Base-by-base conservation (phyloP, 2,888 invertebrate genomes). In the Sipha maydis region DNA sequence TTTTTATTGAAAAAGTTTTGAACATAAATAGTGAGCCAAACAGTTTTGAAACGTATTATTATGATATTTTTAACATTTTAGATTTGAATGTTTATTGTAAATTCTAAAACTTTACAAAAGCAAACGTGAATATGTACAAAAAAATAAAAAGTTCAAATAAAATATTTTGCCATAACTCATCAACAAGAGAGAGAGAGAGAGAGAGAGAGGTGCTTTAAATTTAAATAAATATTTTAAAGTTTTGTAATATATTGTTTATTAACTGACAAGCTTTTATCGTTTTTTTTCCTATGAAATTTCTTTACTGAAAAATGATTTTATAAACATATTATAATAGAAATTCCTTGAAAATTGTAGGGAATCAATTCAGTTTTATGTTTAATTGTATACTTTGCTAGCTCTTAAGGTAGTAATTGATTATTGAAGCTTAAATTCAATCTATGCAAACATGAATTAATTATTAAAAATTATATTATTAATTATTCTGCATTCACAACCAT, bases 201-300 rank as follows among this genome's bases (percentile, higher is more conserved):
- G n/a, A n/a, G n/a, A n/a, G n/a, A n/a, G 54, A 25, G 61, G 21
- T 9, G 34, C 34, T 79, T 79, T 56, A 79, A 54, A 54, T 79
- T 31, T 34, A 56, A 79, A 79, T 34, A 79, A 79, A 79, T 56
- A 56, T 56, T 56, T 79, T 14, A 56, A 79, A 79, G 78, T 79
- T 79, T 78, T 31, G 25, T 79, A 34, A 79, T 34, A 79, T 79
- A 79, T 79, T 79, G 31, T 79, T 56, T 79, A 77, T 77, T 48
- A 77, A 28, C 77, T 48, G 48, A 48, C 77, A 19, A 3, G 14
- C 77, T 76, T 28, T 48, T 77, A 48, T 48, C 8, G 9, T 56
- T 56, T 34, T 54, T 54, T 17, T 14, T 54, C 54, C 9, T 25
- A 61, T 25, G 56, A 61, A 21, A 61, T 61, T 25, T 61, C 21